Evolutionary conservation across 2,797 vertebrate species (phyloP).

Genomic region (Odontamblyopus rebecca): DNA sequence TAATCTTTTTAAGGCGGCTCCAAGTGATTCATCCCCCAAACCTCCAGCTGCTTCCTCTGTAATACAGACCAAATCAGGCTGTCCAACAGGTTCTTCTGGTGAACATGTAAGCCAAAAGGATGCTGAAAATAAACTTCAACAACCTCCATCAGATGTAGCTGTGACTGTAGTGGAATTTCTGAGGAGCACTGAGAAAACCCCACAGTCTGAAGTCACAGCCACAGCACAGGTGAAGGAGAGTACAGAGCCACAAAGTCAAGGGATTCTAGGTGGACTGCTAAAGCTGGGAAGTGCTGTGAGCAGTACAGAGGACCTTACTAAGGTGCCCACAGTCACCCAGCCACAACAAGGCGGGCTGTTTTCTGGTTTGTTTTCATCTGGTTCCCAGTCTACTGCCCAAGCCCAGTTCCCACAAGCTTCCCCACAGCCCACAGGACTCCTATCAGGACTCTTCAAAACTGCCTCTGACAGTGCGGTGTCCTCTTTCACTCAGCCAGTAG

Average conservation of each 20-base stretch:
- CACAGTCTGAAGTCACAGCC: slow-evolving; percentile 30
- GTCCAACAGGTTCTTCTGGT: slow-evolving; percentile 41
- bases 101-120: slow-evolving; percentile 29
- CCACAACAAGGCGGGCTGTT: slow-evolving; percentile 71
- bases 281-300: slow-evolving; percentile 55
- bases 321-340: slow-evolving; percentile 53
- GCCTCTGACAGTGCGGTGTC: slow-evolving; percentile 73
- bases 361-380: slow-evolving; percentile 72
- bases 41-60: slow-evolving; percentile 54
- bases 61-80: slow-evolving; percentile 52
- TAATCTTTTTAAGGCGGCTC: slow-evolving; percentile 76
- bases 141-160: slow-evolving; percentile 24
- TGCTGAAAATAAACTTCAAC: slow-evolving; percentile 16
- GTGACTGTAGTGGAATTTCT: slow-evolving; percentile 28
- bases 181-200: slow-evolving; percentile 19
- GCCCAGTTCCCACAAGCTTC: slow-evolving; percentile 43
- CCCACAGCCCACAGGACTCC: slow-evolving; percentile 67
- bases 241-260: slow-evolving; percentile 50
- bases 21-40: slow-evolving; percentile 59
- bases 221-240: slow-evolving; percentile 31
- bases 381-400: slow-evolving; percentile 50
- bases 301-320: slow-evolving; percentile 54
- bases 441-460: slow-evolving; percentile 80
- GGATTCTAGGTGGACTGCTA: slow-evolving; percentile 67
- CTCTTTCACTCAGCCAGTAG: slow-evolving; percentile 44